Conservation (phyloP, 2,888 invertebrate genomes). For the Deroplatys truncata region DNA sequence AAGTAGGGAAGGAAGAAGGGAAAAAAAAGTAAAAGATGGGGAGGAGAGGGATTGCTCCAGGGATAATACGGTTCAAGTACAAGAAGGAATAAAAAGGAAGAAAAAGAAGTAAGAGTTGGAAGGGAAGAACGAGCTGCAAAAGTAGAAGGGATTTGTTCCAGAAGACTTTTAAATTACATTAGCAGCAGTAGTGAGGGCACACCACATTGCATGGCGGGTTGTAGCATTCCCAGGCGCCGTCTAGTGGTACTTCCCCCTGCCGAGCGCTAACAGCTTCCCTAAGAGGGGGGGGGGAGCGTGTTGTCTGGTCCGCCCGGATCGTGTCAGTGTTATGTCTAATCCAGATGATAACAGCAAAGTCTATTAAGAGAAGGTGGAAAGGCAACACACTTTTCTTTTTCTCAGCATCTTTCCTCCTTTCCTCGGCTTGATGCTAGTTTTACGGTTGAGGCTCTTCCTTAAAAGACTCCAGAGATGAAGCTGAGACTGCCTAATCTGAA, state of each 20-base stretch:
- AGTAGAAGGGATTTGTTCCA: conserved; percentile 20
- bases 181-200: conserved; percentile 14
- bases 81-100: not conserved
- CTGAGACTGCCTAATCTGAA: not conserved
- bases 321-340: conserved; percentile 25
- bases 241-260: not conserved
- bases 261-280: conserved; percentile 13
- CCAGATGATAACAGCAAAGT: conserved; percentile 18
- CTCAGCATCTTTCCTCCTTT: not conserved
- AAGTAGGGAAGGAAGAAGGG: not conserved
- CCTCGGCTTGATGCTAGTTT: not conserved
- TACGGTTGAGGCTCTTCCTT: not conserved
- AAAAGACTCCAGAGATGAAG: not conserved
- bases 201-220: not conserved
- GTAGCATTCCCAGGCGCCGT: conserved; percentile 17
- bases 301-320: not conserved
- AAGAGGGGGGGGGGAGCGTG: not conserved
- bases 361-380: not conserved
- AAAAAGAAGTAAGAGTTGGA: not conserved
- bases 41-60: not conserved
- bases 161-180: conserved; percentile 29
- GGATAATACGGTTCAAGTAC: not conserved
- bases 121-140: not conserved
- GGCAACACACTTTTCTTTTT: not conserved
- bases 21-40: not conserved